A percentile compares a stretch with the other conserved stretches of the same genome.
Evolutionary conservation across 2,797 vertebrate genomes (phyloP).

Genomic region (Galagoides demidoff): DNA sequence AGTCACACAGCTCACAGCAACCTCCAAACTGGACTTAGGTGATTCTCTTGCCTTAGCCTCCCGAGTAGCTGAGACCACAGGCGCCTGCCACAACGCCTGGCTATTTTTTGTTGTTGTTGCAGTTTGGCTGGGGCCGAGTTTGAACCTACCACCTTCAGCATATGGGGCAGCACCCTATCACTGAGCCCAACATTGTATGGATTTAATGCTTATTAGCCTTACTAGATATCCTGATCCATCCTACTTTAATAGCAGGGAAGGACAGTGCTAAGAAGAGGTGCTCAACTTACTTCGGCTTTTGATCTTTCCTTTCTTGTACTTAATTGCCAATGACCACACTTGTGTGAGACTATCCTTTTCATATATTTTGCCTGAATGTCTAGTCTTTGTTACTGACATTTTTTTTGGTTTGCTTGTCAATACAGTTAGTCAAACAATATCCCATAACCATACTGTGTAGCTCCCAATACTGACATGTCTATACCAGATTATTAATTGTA

Average conservation of each 20-base stretch:
- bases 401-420: not conserved
- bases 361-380: not conserved
- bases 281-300: not conserved
- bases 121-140: no score
- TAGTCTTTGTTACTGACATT: not conserved
- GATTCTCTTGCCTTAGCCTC: no score
- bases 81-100: no score
- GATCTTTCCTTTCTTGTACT: not conserved
- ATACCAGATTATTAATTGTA: not conserved
- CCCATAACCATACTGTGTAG: not conserved
- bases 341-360: not conserved
- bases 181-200: not conserved
- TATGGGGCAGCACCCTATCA: no score
- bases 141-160: no score
- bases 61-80: no score
- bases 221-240: not conserved
- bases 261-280: not conserved
- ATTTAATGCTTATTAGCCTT: not conserved
- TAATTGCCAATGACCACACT: not conserved
- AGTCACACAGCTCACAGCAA: no score
- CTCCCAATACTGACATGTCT: not conserved
- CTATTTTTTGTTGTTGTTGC: no score
- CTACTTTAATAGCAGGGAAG: not conserved
- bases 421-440: not conserved
- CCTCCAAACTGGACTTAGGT: no score